Conservation (phyloP, 2,888 invertebrate species). For the Dioctria linearis region DNA sequence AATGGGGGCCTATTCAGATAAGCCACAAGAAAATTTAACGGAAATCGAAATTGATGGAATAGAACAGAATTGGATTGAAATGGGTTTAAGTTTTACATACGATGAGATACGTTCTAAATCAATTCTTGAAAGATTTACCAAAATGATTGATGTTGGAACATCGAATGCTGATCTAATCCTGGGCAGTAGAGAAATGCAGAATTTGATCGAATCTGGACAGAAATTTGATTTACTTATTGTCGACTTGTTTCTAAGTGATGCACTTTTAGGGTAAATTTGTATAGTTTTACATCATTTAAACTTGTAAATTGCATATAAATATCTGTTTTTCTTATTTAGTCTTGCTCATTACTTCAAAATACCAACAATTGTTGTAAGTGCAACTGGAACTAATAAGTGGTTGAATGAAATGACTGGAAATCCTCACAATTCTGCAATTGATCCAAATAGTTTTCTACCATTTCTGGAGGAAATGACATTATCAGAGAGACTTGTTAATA, state of each 20-base stretch:
- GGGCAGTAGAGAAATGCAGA: conserved; percentile 64
- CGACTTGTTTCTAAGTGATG: conserved; percentile 73
- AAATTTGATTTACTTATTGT: conserved; percentile 69
- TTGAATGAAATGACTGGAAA: conserved; percentile 72
- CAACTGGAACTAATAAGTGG: conserved; percentile 71
- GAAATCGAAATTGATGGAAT: conserved; percentile 67
- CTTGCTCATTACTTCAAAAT: conserved; percentile 67
- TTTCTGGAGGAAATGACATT: conserved; percentile 71
- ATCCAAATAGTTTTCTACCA: conserved; percentile 70
- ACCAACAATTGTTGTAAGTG: conserved; percentile 69
- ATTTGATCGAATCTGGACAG: conserved; percentile 64
- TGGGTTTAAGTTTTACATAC: conserved; percentile 67
- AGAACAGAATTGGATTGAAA: conserved; percentile 67
- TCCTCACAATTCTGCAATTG: conserved; percentile 71
- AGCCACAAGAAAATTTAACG: conserved; percentile 62
- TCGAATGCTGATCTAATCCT: conserved; percentile 67
- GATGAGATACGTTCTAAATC: conserved; percentile 67
- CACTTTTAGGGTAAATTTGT: conserved; percentile 67
- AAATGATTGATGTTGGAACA: conserved; percentile 68
- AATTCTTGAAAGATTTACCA: conserved; percentile 67
- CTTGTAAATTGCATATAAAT: background rate
- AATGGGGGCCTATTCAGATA: conserved; percentile 63
- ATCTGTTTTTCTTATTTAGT: conserved; percentile 61
- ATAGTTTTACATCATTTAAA: background rate
- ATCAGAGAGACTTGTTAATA: conserved; percentile 70